Percentiles rank a stretch among this genome's conserved stretches.
Conservation (phyloP, 2,888 invertebrate genomes). For the Athalia cordata region DNA sequence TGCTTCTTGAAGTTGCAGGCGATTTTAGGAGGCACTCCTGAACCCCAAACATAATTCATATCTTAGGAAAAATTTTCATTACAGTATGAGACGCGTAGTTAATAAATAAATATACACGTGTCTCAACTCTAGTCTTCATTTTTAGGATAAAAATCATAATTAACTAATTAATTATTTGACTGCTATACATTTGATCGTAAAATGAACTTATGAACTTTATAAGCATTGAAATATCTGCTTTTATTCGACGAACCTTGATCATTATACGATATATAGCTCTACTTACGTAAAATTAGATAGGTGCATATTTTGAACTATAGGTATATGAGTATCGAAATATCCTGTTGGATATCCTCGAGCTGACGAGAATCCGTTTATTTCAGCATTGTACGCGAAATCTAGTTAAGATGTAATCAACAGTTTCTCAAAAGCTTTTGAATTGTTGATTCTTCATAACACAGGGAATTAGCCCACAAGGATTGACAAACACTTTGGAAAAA, state of each 20-base stretch:
- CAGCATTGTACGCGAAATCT: too few relatives aligned
- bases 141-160: conserved; percentile 22
- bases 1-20: conserved; percentile 36
- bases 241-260: neutral
- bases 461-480: too few relatives aligned
- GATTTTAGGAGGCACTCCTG: conserved; percentile 33
- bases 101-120: neutral
- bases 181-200: neutral
- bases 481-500: too few relatives aligned
- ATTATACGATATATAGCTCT: too few relatives aligned
- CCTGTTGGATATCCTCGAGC: too few relatives aligned
- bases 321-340: too few relatives aligned
- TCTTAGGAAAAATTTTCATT: conserved; percentile 6
- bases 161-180: neutral
- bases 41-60: neutral
- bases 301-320: too few relatives aligned
- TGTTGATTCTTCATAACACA: too few relatives aligned
- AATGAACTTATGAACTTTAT: neutral
- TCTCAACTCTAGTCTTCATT: conserved; percentile 1
- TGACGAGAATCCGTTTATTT: too few relatives aligned
- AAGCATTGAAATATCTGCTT: conserved; percentile 22
- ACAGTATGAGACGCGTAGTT: neutral
- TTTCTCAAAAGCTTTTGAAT: too few relatives aligned
- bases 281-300: too few relatives aligned
- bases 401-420: too few relatives aligned